These are phyloP conservation scores for Prunella himalayana DNA, from an alignment of 2,113 vertebrate species.

Conservation along the genomic window DNA sequence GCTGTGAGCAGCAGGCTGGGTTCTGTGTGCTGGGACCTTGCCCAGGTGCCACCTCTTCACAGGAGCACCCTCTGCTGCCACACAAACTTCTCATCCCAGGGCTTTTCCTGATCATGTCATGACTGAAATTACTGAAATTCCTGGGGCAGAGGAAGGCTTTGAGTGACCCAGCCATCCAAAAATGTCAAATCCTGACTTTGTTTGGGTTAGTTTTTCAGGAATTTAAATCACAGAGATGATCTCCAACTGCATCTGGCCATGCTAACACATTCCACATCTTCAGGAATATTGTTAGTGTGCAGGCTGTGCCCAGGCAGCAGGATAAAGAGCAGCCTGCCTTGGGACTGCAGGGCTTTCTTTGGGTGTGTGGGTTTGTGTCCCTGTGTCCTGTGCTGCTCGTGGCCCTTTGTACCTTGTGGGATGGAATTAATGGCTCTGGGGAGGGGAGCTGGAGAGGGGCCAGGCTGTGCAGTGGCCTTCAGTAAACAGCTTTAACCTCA, in stretches of 20 bases:
- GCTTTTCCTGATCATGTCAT: not conserved
- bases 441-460: not conserved
- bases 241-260: not conserved
- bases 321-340: not conserved
- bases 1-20: rapidly evolving
- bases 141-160: not conserved
- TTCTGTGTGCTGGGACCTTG: rapidly evolving
- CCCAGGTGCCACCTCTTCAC: not conserved
- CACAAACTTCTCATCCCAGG: not conserved
- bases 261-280: not conserved
- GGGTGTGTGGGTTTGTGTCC: rapidly evolving
- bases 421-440: not conserved
- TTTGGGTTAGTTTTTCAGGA: not conserved
- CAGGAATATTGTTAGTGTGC: not conserved
- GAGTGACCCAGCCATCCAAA: not conserved
- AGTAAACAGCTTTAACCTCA: not conserved
- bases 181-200: not conserved
- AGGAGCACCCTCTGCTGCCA: not conserved
- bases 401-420: rapidly evolving
- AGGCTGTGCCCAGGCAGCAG: not conserved
- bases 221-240: not conserved
- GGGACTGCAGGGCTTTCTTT: not conserved
- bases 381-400: not conserved
- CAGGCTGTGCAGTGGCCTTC: not conserved
- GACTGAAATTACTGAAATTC: not conserved